phyloP scores from a whole-genome alignment of 1,140 invertebrate species.

The Papilio polyxenes region DNA sequence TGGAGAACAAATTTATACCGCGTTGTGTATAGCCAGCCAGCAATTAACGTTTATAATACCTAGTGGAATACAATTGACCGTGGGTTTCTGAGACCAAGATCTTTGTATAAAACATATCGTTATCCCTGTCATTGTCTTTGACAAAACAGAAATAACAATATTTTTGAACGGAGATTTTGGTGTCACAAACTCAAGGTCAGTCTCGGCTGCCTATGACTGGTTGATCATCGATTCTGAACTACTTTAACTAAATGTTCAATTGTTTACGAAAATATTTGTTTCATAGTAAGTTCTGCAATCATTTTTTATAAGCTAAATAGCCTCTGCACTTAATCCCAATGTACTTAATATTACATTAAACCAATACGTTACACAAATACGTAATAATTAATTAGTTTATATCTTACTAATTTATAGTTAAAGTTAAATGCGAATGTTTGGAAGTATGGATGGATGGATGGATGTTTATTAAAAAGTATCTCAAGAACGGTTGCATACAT shows the following conservation, averaged over 20 bases:
- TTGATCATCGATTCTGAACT: conserved; percentile 5
- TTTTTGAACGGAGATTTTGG: too few relatives aligned
- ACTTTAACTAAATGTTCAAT: neutral
- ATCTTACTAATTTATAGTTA: too few relatives aligned
- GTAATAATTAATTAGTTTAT: neutral
- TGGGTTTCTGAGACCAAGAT: too few relatives aligned
- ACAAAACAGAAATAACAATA: too few relatives aligned
- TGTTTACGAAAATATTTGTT: neutral
- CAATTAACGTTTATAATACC: conserved; percentile 37
- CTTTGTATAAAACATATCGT: too few relatives aligned
- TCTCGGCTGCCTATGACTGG: neutral
- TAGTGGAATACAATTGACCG: conserved; percentile 14
- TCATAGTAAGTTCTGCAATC: neutral
- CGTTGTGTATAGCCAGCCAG: conserved; percentile 30
- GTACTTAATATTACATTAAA: neutral
- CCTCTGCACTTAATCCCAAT: neutral
- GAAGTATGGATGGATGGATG: too few relatives aligned
- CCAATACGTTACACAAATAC: too few relatives aligned
- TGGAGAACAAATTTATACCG: conserved; percentile 36
- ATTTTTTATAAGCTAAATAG: neutral
- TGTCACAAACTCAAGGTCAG: neutral
- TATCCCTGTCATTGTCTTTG: too few relatives aligned
- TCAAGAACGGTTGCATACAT: too few relatives aligned
- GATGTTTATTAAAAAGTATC: too few relatives aligned
- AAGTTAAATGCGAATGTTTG: too few relatives aligned